Evolutionary conservation across 2,888 invertebrate genomes (phyloP), one percentile per base, ranked within the genome.

Genomic region (Dinocampus coccinellae): DNA sequence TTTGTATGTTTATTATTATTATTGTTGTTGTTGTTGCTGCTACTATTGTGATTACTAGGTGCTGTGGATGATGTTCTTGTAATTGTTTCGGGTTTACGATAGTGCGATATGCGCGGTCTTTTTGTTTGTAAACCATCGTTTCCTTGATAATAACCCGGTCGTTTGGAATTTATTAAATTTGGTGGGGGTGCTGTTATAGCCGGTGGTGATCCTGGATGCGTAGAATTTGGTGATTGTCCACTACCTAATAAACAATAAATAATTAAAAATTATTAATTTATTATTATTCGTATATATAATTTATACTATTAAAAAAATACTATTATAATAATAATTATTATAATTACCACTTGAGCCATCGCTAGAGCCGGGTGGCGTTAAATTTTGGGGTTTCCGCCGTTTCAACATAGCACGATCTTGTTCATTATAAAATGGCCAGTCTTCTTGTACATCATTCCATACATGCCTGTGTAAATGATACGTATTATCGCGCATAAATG

Each of bases 401-500:
- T 96, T 97, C 85, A 97, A 91, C 88, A 94, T 92, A 85, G 95
- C 93, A 88, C 92, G 92, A 87, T 98, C 97, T 84, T 95, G 94
- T 82, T 97, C 97, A 22, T 94, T 92, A 87, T 97, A 98, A 90
- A 94, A 97, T 75, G 96, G 95, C 97, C 98, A 98, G 86, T 95
- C 95, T 84, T 95, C 95, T 82, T 95, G 94, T 78, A 97, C 96
- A 87, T 98, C 97, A 86, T 94, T 95, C 96, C 97, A 98, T 83
- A 95, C 91, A 84, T 94, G 93, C 84, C 95, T 93, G 82, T 93
- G 93, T 87, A 98, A 91, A 85, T 95, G 93, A 90, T 94, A 97
- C 85, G 93, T 93, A 89, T 97, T 97, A 89, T 97, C 96, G 88
- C 94, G 93, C 89, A 95, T 90, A 78, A 89, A 90, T 80, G 96